A percentile compares a stretch with the other conserved stretches of the same genome.
These are phyloP conservation scores for Odocoileus hemionus DNA, from an alignment of 2,113 vertebrate genomes.

Conservation along the genomic window DNA sequence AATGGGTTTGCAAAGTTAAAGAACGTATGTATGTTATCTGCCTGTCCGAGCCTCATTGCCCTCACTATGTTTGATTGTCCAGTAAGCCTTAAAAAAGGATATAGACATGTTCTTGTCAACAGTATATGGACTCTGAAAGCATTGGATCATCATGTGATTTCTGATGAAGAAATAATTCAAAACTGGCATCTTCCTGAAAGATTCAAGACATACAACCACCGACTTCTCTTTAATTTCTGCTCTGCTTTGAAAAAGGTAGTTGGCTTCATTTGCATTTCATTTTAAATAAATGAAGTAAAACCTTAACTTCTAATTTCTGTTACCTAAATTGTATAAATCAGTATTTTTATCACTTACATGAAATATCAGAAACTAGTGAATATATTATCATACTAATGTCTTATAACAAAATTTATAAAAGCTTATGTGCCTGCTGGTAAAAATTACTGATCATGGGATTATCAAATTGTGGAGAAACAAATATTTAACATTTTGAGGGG, in stretches of 20 bases:
- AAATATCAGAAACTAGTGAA: background rate
- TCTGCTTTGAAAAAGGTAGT: slow-evolving; percentile 64
- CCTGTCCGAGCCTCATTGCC: slow-evolving; percentile 71
- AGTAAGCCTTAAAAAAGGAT: slow-evolving; percentile 78
- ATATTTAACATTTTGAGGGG: background rate
- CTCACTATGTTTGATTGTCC: slow-evolving; percentile 80
- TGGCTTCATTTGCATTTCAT: background rate
- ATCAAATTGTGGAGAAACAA: background rate
- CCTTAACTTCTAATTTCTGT: background rate
- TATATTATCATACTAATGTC: background rate
- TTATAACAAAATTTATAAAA: background rate
- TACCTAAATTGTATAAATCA: background rate
- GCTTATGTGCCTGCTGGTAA: background rate
- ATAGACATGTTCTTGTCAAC: slow-evolving; percentile 77
- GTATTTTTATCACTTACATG: background rate
- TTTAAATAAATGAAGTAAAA: background rate
- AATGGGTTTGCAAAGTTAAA: slow-evolving; percentile 73
- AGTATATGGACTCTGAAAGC: slow-evolving; percentile 79
- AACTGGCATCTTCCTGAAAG: slow-evolving; percentile 72
- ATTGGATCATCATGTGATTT: slow-evolving; percentile 76
- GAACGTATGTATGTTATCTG: slow-evolving; percentile 73
- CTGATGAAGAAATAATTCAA: slow-evolving; percentile 82
- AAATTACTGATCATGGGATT: background rate
- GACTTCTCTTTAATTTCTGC: slow-evolving; percentile 69
- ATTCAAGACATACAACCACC: slow-evolving; percentile 64